These are phyloP conservation scores for Pseudochaenichthys georgianus DNA, from an alignment of 2,797 vertebrate genomes.

Conservation along the genomic window DNA sequence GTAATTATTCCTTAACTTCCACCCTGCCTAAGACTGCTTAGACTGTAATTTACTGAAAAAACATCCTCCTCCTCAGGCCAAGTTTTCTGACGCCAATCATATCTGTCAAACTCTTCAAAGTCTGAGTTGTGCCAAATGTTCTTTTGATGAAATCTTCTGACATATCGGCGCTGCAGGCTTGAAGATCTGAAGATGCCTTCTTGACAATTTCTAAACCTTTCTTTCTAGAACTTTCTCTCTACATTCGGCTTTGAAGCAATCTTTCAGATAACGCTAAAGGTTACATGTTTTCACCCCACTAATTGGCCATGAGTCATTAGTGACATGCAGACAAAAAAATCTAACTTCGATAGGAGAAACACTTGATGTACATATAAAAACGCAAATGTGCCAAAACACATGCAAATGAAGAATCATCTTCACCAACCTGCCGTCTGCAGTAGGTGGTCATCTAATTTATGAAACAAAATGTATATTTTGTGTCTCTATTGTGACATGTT, in stretches of 20 bases:
- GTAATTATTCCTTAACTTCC: constrained; percentile 76
- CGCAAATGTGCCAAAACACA: too few species aligned
- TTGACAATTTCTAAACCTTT: constrained; percentile 46
- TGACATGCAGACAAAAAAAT: constrained; percentile 84
- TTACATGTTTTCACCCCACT: constrained; percentile 86
- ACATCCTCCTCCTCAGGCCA: constrained; percentile 45
- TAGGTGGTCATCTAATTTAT: too few species aligned
- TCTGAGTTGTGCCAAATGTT: constrained; percentile 56
- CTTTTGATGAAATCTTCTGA: constrained; percentile 69
- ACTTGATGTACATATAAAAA: too few species aligned
- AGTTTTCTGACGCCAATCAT: constrained; percentile 26
- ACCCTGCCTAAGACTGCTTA: constrained; percentile 41
- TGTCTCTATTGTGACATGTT: too few species aligned
- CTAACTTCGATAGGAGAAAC: constrained; percentile 20
- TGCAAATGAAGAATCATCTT: too few species aligned
- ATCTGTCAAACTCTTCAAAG: constrained; percentile 72
- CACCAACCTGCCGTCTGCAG: too few species aligned
- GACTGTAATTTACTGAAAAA: constrained; percentile 49
- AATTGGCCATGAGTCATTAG: constrained; percentile 84
- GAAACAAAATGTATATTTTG: too few species aligned
- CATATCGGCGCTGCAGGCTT: constrained; percentile 49
- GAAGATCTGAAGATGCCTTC: constrained; percentile 47
- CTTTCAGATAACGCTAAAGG: constrained; percentile 67
- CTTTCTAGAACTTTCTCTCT: constrained; percentile 42
- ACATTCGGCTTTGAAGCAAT: constrained; percentile 37